These are phyloP conservation scores for Cichlasoma orientale DNA, from an alignment of 2,797 vertebrate species.

Conservation along the genomic window DNA sequence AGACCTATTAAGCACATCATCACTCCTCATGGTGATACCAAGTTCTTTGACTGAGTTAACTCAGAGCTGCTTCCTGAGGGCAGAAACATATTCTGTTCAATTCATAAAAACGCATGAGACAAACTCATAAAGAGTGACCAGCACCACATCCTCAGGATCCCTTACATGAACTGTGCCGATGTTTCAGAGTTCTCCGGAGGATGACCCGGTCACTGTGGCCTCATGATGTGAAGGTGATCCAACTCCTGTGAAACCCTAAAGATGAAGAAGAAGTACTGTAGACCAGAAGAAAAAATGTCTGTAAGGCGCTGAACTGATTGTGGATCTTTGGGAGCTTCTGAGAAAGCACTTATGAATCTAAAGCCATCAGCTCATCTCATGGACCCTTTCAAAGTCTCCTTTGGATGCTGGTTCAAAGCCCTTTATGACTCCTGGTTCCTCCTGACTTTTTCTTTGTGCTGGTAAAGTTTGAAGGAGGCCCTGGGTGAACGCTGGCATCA, in stretches of 20 bases:
- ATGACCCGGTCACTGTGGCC: neutral
- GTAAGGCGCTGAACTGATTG: neutral
- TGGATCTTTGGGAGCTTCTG: neutral
- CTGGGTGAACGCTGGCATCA: accelerated
- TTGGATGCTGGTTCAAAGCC: conserved; percentile 3
- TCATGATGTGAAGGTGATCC: neutral
- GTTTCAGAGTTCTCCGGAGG: neutral
- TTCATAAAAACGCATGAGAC: neutral
- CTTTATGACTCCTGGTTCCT: neutral
- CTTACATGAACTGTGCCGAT: neutral
- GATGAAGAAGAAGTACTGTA: neutral
- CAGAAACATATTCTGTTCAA: neutral
- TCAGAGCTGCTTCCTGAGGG: neutral
- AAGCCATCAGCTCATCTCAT: neutral
- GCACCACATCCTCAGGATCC: neutral
- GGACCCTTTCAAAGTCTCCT: neutral
- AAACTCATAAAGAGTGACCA: too few species aligned
- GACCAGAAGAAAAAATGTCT: neutral
- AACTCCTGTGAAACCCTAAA: neutral
- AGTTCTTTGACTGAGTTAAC: neutral
- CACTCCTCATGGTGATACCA: accelerated
- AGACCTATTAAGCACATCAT: neutral
- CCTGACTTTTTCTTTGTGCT: neutral
- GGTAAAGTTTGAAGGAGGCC: neutral
- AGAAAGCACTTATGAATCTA: neutral